Conservation (phyloP, 1,140 invertebrate species). For the Apocrypta bakeri region DNA sequence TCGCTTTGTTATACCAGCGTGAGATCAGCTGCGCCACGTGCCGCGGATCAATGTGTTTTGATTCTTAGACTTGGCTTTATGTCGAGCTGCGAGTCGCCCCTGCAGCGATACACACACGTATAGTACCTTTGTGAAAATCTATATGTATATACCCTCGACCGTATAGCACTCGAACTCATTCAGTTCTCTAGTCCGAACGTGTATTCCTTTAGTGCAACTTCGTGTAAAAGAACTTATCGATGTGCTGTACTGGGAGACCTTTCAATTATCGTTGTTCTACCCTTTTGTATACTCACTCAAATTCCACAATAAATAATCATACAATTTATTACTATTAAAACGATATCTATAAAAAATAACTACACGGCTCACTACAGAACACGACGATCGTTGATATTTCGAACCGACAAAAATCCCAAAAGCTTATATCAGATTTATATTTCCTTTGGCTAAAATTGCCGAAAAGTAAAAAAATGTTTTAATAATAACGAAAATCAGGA, state of each 20-base stretch:
- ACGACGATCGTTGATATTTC: no score
- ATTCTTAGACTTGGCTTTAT: slow-evolving; percentile 74
- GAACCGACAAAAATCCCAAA: no score
- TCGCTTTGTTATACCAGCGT: slow-evolving; percentile 54
- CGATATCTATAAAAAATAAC: no score
- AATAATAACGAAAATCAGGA: no score
- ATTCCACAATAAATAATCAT: no score
- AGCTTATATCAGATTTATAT: no score
- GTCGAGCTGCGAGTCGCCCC: slow-evolving; percentile 51
- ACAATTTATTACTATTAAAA: no score
- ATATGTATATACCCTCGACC: slow-evolving; percentile 39
- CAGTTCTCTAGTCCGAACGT: neutral
- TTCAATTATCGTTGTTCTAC: neutral
- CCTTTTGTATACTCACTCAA: no score
- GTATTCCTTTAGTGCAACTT: neutral
- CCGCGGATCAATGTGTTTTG: slow-evolving; percentile 75
- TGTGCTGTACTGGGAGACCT: no score
- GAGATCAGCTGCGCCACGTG: slow-evolving; percentile 70
- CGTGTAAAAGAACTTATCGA: neutral
- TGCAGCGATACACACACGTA: neutral
- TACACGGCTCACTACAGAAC: no score
- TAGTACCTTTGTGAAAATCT: slow-evolving; percentile 54
- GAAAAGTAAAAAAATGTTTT: no score
- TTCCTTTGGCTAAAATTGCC: no score
- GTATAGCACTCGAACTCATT: slow-evolving; percentile 49